phyloP scores from a whole-genome alignment of 53 echinoderm and acorn worm species.

The Echinarachnius parma region DNA sequence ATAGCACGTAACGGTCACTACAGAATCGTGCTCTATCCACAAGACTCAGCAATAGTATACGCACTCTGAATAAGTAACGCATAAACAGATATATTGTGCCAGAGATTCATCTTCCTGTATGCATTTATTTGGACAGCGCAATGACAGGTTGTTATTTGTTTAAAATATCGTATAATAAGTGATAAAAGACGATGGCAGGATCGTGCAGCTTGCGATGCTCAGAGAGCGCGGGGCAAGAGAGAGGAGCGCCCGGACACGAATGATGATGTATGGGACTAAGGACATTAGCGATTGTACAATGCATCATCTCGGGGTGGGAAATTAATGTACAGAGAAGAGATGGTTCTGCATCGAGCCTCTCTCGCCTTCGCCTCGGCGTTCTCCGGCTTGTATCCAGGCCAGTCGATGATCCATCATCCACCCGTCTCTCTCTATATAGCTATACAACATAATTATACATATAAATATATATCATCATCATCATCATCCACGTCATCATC shows the following conservation, averaged over 20 bases:
- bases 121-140: constrained; percentile 27
- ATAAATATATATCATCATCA: no score
- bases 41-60: constrained; percentile 18
- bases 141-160: constrained; percentile 45
- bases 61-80: constrained; percentile 42
- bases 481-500: no score
- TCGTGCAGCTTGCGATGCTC: no score
- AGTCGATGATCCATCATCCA: constrained; percentile 29
- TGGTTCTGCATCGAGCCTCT: constrained; percentile 19
- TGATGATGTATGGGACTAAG: constrained; percentile 41
- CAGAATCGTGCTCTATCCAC: no score
- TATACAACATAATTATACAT: no score
- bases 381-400: no score
- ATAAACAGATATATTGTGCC: constrained; percentile 38
- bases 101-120: constrained; percentile 30
- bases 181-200: neutral
- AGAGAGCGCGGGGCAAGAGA: constrained; percentile 1
- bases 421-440: no score
- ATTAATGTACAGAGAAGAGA: constrained; percentile 28
- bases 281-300: constrained; percentile 34
- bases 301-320: constrained; percentile 35
- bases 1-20: no score
- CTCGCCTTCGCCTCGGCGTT: constrained; percentile 21
- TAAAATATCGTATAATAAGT: constrained; percentile 39
- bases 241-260: constrained; percentile 17